Evolutionary conservation across 2,797 vertebrate genomes (phyloP), one percentile per base, ranked within the genome.

Genomic region (Distichodus sexfasciatus): DNA sequence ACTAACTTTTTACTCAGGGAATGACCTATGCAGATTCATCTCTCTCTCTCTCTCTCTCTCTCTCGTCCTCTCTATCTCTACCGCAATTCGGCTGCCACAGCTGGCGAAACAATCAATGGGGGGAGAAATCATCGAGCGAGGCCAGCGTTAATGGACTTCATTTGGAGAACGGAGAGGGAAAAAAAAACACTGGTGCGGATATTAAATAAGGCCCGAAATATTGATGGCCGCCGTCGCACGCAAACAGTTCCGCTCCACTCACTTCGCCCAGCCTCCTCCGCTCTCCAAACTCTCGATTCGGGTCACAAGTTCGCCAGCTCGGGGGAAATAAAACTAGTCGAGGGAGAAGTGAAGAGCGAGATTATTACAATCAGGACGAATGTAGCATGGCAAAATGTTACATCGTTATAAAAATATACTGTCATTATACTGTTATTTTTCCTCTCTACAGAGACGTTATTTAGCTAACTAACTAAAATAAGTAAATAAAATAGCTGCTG

Each of bases 131-230:
- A 46, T 73, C 81, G 66, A 46, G 65, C 19, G 55, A 67, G 72
- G 77, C 69, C 62, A 75, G 71, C 72, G 67, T 82, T 81, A 78
- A 72, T 78, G 64, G 72, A 79, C 72, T 62, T 78, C 54, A 77
- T 76, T 84, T 81, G 78, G 71, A 50, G 69, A 66, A 74, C 71
- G 67, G 76, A n/a, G n/a, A n/a, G n/a, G n/a, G n/a, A n/a, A n/a
- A 78, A 79, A 65, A 71, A 83, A 76, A 69, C 69, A 72, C 78
- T 75, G 75, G 76, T 61, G 29, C 75, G 75, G 64, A 83, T 83
- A 86, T 88, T 87, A 83, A 86, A 88, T 82, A 85, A 84, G 67
- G 69, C 55, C 41, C 55, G 58, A 83, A 81, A 86, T 85, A 81
- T 86, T 81, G 80, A 82, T 82, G 76, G 70, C 73, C 69, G 70